phyloP scores from a whole-genome alignment of 2,797 vertebrate species.

The Manis pentadactyla region DNA sequence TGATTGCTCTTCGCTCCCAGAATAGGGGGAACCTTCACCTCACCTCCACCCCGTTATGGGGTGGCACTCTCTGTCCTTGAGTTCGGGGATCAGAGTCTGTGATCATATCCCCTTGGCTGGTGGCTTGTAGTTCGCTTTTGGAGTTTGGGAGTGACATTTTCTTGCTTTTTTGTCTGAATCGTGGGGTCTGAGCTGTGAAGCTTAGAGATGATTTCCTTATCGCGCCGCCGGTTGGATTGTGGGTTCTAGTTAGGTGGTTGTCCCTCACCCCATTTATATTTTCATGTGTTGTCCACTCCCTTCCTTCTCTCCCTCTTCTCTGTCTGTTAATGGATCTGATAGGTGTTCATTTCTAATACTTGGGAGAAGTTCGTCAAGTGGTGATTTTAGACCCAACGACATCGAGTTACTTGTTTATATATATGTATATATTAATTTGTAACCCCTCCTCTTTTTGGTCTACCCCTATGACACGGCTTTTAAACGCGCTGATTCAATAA shows the following conservation, averaged over 20 bases:
- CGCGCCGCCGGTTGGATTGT: slow-evolving; percentile 19
- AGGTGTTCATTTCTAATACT: slow-evolving; percentile 32
- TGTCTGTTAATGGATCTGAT: slow-evolving; percentile 21
- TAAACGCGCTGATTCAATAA: slow-evolving; percentile 61
- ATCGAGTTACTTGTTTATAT: slow-evolving; percentile 49
- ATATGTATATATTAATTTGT: background rate
- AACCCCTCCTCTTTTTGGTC: slow-evolving; percentile 50
- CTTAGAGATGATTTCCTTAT: background rate
- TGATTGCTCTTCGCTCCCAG: background rate
- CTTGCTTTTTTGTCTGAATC: slow-evolving; percentile 51
- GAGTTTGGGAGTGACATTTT: slow-evolving; percentile 60
- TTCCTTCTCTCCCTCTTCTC: background rate
- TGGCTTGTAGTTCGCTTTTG: slow-evolving; percentile 11
- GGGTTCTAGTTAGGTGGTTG: slow-evolving; percentile 33
- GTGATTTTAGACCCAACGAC: background rate
- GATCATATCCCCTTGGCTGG: background rate
- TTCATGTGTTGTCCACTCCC: background rate
- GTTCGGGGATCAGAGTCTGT: background rate
- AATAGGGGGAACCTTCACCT: background rate
- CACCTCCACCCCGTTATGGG: background rate
- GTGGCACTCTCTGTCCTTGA: slow-evolving; percentile 57
- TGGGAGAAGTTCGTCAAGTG: slow-evolving; percentile 10
- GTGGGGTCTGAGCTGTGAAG: slow-evolving; percentile 1
- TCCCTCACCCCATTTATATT: background rate
- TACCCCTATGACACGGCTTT: slow-evolving; percentile 73